phyloP scores from a whole-genome alignment of 2,888 invertebrate genomes.

The Chelonus formosanus region DNA sequence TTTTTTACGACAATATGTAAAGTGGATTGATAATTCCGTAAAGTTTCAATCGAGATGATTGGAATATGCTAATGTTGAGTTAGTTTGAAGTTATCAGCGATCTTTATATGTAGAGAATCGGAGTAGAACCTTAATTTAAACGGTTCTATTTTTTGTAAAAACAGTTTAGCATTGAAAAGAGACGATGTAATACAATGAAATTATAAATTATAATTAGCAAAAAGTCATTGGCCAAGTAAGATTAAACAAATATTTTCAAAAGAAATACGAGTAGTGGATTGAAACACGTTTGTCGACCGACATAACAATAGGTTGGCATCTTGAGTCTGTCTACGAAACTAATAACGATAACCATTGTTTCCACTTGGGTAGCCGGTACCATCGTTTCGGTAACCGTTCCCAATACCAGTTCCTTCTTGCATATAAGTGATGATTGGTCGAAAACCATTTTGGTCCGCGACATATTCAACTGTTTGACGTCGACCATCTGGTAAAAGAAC shows the following conservation, averaged over 20 bases:
- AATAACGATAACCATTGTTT: slow-evolving; percentile 48
- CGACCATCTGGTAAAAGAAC: slow-evolving; percentile 64
- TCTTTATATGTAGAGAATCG: no score
- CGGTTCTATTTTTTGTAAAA: no score
- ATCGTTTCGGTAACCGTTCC: slow-evolving; percentile 42
- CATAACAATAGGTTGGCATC: slow-evolving; percentile 1
- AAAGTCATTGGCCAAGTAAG: slow-evolving; percentile 2
- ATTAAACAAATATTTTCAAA: slow-evolving; percentile 15
- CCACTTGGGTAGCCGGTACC: slow-evolving; percentile 39
- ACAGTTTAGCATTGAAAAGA: neutral
- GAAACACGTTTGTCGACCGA: slow-evolving; percentile 6
- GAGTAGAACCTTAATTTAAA: no score
- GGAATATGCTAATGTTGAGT: no score
- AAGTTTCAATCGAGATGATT: no score
- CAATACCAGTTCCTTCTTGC: slow-evolving; percentile 61
- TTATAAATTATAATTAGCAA: neutral
- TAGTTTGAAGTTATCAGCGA: no score
- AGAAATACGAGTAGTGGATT: slow-evolving; percentile 2
- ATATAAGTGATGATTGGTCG: slow-evolving; percentile 75
- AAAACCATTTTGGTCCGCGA: slow-evolving; percentile 75
- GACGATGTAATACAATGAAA: neutral
- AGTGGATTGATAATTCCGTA: no score
- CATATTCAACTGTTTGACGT: slow-evolving; percentile 73
- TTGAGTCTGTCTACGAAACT: slow-evolving; percentile 32
- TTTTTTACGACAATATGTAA: no score